Evolutionary conservation across 2,113 vertebrate genomes (phyloP), one percentile per base, ranked within the genome.

Genomic region (Zapornia atra): DNA sequence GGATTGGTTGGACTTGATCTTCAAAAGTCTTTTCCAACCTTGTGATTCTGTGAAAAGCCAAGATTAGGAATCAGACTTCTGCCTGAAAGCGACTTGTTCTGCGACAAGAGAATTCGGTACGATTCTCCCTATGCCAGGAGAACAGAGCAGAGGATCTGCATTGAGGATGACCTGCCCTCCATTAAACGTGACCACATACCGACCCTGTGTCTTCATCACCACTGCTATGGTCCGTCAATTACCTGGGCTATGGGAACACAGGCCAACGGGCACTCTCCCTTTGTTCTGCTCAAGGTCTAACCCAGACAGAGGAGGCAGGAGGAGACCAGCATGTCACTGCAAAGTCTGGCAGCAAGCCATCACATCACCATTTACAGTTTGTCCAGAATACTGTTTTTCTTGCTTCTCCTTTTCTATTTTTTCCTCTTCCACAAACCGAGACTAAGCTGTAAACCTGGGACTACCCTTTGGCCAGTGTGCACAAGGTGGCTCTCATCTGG

Each of bases 161-260:
- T 0, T 5, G 44, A 70, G 33, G 25, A 15, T 19, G 21, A 44
- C 31, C 19, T 19, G 40, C 46, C 18, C 79, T 78, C 28, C 57
- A 71, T 3, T 29, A 60, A 60, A 26, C 5, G n/a, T 13, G n/a
- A 38, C 16, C n/a, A 36, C 38, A 26, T 4, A 28, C 38, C 8
- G 19, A 63, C n/a, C 6, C 38, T 20, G 4, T 1, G 1, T n/a
- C 51, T 36, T 44, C 61, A 60, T 12, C 0, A 0, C 25, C 56
- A 33, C 50, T 3, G 21, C 18, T 59, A 26, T 3, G 17, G 22
- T 10, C 54, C 31, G 26, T 22, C 57, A 60, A 6, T 14, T n/a
- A 65, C 12, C 21, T 24, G n/a, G 8, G n/a, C n/a, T 54, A 50
- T 3, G n/a, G 36, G 29, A 15, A 56, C 60, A 20, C 4, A 22